These are phyloP conservation scores for Melanocharis versteri DNA, from an alignment of 2,113 vertebrate genomes.

Conservation along the genomic window DNA sequence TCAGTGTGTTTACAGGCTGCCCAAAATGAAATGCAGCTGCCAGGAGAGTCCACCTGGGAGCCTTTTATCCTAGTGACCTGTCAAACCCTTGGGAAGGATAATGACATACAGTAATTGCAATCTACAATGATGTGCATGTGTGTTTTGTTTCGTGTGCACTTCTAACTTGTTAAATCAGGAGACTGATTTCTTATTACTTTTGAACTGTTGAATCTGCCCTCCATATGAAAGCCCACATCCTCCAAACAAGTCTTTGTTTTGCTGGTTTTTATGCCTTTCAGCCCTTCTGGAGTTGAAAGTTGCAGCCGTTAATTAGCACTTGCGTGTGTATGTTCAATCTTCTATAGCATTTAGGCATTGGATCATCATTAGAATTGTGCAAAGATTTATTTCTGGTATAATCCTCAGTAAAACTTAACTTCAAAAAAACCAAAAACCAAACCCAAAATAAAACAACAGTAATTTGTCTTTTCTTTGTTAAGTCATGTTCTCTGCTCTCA, in stretches of 20 bases:
- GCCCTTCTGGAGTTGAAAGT: neutral
- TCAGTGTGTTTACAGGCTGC: neutral
- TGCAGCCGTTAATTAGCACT: neutral
- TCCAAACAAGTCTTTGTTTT: neutral
- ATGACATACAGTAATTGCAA: neutral
- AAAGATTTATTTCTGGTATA: neutral
- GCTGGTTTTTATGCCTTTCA: neutral
- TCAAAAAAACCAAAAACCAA: neutral
- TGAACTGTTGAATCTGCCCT: neutral
- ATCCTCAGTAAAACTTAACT: neutral
- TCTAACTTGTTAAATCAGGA: neutral
- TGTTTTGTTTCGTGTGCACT: neutral
- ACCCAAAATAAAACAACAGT: rapidly evolving
- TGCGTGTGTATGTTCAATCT: neutral
- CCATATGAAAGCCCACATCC: neutral
- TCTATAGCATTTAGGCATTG: neutral
- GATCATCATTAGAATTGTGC: neutral
- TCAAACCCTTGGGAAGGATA: neutral
- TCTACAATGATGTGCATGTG: neutral
- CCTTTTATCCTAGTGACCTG: neutral
- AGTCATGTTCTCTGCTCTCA: neutral
- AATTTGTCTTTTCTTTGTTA: neutral
- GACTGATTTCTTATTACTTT: neutral
- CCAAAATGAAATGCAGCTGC: neutral
- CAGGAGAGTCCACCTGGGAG: neutral